Conservation (phyloP, 2,113 vertebrate species). For the Panthera uncia region DNA sequence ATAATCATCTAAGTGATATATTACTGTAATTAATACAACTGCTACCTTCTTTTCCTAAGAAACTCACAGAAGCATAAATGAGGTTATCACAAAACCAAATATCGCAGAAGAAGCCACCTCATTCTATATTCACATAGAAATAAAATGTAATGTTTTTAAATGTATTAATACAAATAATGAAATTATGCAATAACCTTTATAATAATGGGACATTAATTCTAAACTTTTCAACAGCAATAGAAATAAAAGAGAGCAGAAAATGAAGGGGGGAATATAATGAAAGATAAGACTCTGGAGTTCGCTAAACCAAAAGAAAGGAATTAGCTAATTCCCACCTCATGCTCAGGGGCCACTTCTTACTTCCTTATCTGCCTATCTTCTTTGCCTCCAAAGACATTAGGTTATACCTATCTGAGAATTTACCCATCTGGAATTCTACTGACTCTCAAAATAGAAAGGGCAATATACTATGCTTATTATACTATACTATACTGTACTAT, state of each 20-base stretch:
- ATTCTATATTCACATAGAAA: slow-evolving; percentile 33
- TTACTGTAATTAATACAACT: slow-evolving; percentile 4
- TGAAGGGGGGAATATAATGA: neutral
- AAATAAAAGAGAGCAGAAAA: slow-evolving; percentile 9
- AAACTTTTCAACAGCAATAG: slow-evolving; percentile 5
- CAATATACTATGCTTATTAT: neutral
- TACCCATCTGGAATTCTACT: neutral
- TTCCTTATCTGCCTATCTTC: neutral
- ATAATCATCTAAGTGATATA: neutral
- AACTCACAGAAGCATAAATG: slow-evolving; percentile 25
- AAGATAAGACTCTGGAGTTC: neutral
- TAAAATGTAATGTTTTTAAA: neutral
- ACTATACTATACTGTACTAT: neutral
- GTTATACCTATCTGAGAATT: neutral
- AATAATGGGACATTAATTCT: slow-evolving; percentile 18
- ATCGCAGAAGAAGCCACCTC: neutral
- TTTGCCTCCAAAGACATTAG: neutral
- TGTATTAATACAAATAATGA: slow-evolving; percentile 10
- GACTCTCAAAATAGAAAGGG: neutral
- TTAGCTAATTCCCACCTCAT: neutral
- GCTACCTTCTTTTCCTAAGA: neutral
- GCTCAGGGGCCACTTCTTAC: neutral
- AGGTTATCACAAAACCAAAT: neutral
- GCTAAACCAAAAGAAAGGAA: neutral
- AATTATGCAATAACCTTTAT: neutral